phyloP scores from a whole-genome alignment of 1,140 invertebrate genomes.

The Polyergus mexicanus region DNA sequence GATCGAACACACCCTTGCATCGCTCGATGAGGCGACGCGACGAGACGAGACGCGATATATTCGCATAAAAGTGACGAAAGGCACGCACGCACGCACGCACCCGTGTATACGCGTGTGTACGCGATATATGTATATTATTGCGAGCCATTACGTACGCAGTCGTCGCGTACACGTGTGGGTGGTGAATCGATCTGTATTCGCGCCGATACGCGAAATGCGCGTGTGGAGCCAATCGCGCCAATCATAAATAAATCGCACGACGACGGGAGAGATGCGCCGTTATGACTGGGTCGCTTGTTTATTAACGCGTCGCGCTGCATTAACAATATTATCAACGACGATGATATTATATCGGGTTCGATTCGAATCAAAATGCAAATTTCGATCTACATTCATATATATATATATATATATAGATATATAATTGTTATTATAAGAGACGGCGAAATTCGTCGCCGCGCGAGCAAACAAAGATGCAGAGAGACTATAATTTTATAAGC shows the following conservation, averaged over 20 bases:
- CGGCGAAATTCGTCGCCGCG: not conserved
- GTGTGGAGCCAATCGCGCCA: conserved; percentile 23
- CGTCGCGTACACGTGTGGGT: conserved; percentile 12
- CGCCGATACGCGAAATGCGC: conserved; percentile 8
- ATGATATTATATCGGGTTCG: not conserved
- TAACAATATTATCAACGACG: not conserved
- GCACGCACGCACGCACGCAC: not conserved
- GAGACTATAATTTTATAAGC: conserved; percentile 83
- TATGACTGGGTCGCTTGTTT: no score
- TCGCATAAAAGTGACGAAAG: conserved; percentile 37
- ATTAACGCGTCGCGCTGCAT: not conserved
- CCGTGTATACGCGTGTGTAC: not conserved
- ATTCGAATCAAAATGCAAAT: not conserved
- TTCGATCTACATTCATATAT: not conserved
- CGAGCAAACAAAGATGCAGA: conserved; percentile 32
- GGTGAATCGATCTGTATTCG: conserved; percentile 46
- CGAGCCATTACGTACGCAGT: not conserved
- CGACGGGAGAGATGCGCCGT: not conserved
- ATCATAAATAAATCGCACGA: conserved; percentile 4
- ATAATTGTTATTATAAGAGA: no score
- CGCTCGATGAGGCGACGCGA: conserved; percentile 61
- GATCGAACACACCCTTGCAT: conserved; percentile 78
- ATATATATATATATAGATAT: not conserved
- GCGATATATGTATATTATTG: not conserved
- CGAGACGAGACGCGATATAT: not conserved